phyloP scores from a whole-genome alignment of 2,113 vertebrate species.

The Sylvia atricapilla region DNA sequence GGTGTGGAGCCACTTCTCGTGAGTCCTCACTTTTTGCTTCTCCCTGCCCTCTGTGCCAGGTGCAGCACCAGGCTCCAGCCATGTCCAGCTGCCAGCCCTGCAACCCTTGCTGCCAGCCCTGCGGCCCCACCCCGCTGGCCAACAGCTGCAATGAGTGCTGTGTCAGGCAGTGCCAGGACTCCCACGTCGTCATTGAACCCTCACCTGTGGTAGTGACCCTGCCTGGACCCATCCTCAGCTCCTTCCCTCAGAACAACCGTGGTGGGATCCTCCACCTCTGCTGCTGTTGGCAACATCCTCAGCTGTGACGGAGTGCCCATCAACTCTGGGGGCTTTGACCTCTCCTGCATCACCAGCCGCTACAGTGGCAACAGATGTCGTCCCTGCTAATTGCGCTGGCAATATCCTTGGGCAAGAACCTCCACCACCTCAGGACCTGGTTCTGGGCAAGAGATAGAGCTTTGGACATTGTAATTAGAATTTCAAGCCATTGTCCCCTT shows the following conservation, averaged over 20 bases:
- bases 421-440: fast-evolving
- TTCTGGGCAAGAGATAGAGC: neutral
- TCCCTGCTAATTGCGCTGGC: neutral
- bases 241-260: neutral
- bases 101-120: neutral
- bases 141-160: neutral
- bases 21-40: neutral
- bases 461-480: neutral
- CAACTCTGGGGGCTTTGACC: neutral
- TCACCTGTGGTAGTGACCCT: neutral
- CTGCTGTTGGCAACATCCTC: neutral
- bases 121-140: neutral
- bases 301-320: neutral
- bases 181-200: fast-evolving
- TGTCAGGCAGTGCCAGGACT: neutral
- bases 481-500: neutral
- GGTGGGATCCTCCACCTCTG: neutral
- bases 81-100: neutral
- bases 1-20: neutral
- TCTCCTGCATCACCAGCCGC: neutral
- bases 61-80: neutral
- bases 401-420: fast-evolving
- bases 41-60: neutral
- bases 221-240: neutral
- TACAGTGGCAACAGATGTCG: neutral